Percentiles rank a stretch among this genome's conserved stretches.
Conservation (phyloP, 2,888 invertebrate species). For the Crioceris asparagi region DNA sequence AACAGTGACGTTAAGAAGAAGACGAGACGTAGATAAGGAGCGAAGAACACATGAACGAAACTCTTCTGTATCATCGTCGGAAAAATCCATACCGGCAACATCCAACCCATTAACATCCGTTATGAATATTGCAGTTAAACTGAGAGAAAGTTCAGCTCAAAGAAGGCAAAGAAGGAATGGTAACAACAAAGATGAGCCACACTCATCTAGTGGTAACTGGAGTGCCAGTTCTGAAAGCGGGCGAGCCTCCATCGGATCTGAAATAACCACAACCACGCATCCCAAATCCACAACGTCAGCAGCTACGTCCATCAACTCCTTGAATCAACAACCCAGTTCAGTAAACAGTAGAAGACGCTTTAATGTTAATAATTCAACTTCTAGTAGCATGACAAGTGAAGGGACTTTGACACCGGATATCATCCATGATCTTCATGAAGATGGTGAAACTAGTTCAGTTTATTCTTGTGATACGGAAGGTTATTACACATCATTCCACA, state of each 20-base stretch:
- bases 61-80: conserved; percentile 60
- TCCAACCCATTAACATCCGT: conserved; percentile 46
- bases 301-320: conserved; percentile 56
- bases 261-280: conserved; percentile 63
- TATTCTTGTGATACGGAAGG: conserved; percentile 96
- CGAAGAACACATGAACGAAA: conserved; percentile 66
- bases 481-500: conserved; percentile 94
- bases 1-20: conserved; percentile 50
- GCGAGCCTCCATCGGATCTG: conserved; percentile 74
- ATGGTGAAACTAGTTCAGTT: conserved; percentile 79
- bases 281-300: conserved; percentile 59
- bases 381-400: conserved; percentile 75
- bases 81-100: conserved; percentile 49
- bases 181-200: conserved; percentile 63
- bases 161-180: conserved; percentile 58
- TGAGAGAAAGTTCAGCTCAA: conserved; percentile 64
- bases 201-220: conserved; percentile 92
- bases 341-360: conserved; percentile 55
- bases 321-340: conserved; percentile 55
- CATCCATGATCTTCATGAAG: conserved; percentile 68
- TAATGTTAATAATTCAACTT: conserved; percentile 61
- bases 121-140: conserved; percentile 55
- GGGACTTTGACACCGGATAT: conserved; percentile 77
- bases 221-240: conserved; percentile 87
- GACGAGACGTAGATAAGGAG: conserved; percentile 48